These are phyloP conservation scores for Oscheius myriophilus DNA, from an alignment of 2,888 invertebrate species.

Conservation along the genomic window DNA sequence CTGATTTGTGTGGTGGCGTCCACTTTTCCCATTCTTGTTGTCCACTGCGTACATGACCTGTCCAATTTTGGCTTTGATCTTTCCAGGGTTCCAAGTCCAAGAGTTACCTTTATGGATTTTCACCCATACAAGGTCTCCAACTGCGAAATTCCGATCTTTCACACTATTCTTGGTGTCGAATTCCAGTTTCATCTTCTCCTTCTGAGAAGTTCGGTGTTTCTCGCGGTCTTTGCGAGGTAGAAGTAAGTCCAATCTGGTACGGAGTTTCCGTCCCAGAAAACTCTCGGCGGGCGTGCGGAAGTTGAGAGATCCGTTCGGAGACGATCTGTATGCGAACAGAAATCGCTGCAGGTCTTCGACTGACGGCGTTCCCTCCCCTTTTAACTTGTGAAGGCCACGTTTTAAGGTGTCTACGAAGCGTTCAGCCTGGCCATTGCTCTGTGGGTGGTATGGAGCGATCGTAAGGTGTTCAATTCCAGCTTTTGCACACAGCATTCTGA, in stretches of 20 bases:
- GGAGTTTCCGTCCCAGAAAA: conserved; percentile 14
- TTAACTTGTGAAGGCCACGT: not conserved
- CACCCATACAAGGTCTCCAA: not conserved
- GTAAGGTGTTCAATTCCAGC: not conserved
- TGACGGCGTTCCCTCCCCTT: too few species aligned
- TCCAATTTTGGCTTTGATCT: too few species aligned
- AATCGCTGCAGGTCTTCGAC: too few species aligned
- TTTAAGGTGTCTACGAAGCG: conserved; percentile 41
- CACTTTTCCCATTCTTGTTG: too few species aligned
- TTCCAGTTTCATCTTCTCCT: too few species aligned
- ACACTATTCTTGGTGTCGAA: not conserved
- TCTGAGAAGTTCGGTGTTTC: not conserved
- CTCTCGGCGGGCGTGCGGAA: not conserved
- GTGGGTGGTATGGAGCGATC: conserved; percentile 47
- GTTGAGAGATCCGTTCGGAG: too few species aligned
- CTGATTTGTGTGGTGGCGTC: too few species aligned
- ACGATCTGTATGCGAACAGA: too few species aligned
- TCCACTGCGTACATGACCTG: too few species aligned
- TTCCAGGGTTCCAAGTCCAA: too few species aligned
- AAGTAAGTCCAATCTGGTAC: not conserved
- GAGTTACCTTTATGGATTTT: not conserved
- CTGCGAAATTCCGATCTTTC: not conserved
- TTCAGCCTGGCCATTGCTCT: conserved; percentile 53
- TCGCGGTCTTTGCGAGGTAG: not conserved
- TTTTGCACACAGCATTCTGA: not conserved